Conservation (phyloP, 2,113 vertebrate species). For the Peucedramus taeniatus region DNA sequence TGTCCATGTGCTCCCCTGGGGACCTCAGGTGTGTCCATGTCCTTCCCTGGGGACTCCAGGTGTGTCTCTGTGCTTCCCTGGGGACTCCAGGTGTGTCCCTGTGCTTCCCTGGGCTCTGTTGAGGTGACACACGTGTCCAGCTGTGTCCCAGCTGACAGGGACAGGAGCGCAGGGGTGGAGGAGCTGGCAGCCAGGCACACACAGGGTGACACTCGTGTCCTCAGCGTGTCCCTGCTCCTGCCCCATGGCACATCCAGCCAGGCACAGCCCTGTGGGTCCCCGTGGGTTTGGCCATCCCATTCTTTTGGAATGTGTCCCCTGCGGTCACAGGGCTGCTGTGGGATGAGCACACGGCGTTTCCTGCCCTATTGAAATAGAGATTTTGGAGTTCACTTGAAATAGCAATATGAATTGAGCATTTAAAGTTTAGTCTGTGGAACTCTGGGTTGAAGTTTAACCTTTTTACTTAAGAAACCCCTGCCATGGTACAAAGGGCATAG, state of each 20-base stretch:
- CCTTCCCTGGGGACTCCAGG: no score
- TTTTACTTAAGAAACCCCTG: no score
- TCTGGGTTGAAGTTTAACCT: no score
- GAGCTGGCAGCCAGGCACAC: not conserved
- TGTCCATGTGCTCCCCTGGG: not conserved
- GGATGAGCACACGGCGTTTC: accelerated
- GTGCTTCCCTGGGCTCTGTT: not conserved
- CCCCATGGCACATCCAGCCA: not conserved
- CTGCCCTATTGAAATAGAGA: no score
- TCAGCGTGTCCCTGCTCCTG: accelerated
- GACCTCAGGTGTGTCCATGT: not conserved
- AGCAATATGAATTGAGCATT: no score
- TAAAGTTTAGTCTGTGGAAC: no score
- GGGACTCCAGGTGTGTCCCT: accelerated
- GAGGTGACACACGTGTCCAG: not conserved
- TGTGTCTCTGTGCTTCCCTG: not conserved
- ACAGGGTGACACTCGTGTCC: accelerated
- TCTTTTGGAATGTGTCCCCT: accelerated
- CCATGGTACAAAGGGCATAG: no score
- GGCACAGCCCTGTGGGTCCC: accelerated
- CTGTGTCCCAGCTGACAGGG: accelerated
- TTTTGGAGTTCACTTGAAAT: no score
- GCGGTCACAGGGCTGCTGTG: not conserved
- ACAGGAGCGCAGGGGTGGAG: accelerated
- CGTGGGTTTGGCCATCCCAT: accelerated